Percentiles rank a stretch among this genome's conserved stretches.
Evolutionary conservation across 2,797 vertebrate genomes (phyloP).

Genomic region (Chelonia mydas): DNA sequence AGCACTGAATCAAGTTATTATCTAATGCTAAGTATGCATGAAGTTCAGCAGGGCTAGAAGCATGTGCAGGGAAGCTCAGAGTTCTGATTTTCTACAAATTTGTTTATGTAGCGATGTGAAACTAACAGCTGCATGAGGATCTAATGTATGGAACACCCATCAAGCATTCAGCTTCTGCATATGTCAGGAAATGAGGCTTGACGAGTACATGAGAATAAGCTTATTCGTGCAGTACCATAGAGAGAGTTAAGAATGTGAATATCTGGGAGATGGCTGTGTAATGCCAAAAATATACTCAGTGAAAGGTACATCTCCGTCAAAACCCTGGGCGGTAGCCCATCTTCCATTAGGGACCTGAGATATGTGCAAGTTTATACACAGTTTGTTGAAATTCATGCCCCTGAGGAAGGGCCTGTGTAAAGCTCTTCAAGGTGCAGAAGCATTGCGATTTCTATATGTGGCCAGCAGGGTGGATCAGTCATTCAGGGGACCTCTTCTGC

Average conservation of each 20-base stretch:
- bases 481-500: neutral
- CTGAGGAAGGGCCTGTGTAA: neutral
- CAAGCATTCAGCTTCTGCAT: neutral
- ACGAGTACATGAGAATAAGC: neutral
- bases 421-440: fast-evolving
- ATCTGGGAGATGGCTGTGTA: neutral
- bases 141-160: neutral
- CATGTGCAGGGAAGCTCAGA: neutral
- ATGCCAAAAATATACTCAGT: neutral
- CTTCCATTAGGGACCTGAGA: neutral
- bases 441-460: neutral
- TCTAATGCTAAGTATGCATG: neutral
- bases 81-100: neutral
- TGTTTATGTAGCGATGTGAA: conserved; percentile 9
- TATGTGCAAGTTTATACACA: neutral
- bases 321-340: neutral
- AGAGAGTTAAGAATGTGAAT: neutral
- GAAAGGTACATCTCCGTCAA: neutral
- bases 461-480: neutral
- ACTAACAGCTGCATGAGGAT: neutral
- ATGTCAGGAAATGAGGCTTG: fast-evolving
- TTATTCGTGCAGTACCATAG: neutral
- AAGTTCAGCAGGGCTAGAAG: neutral
- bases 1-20: neutral
- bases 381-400: neutral